These are phyloP conservation scores for Caiman crocodilus DNA, from an alignment of 2,797 vertebrate genomes.

Conservation along the genomic window DNA sequence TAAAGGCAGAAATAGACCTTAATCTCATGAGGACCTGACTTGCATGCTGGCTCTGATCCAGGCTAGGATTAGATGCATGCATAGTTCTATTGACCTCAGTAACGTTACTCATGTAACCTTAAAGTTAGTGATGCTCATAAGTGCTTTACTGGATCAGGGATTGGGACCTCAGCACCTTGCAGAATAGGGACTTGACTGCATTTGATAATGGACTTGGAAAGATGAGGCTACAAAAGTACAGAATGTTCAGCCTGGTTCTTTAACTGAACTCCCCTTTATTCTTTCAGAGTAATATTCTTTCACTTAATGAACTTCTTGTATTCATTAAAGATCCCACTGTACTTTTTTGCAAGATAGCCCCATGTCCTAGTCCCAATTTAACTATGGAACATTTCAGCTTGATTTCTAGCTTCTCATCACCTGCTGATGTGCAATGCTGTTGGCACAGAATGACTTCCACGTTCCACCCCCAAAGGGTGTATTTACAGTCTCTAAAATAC, in stretches of 20 bases:
- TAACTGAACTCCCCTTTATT: not conserved
- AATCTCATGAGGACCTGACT: not conserved
- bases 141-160: not conserved
- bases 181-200: not conserved
- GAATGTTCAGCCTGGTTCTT: accelerated
- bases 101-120: not conserved
- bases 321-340: not conserved
- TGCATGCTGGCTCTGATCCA: not conserved
- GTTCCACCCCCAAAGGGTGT: not conserved
- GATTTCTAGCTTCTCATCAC: not conserved
- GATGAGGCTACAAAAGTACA: accelerated
- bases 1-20: not conserved
- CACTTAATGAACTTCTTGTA: not conserved
- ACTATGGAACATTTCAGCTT: not conserved
- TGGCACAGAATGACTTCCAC: not conserved
- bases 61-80: not conserved
- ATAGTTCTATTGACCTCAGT: not conserved
- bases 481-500: too few species aligned
- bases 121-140: not conserved
- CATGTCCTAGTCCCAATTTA: not conserved
- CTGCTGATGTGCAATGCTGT: not conserved
- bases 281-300: too few species aligned
- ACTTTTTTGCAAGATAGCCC: not conserved
- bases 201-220: not conserved
- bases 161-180: not conserved